Base-by-base conservation (phyloP, 1,140 invertebrate species). In the Achatina immaculata region DNA sequence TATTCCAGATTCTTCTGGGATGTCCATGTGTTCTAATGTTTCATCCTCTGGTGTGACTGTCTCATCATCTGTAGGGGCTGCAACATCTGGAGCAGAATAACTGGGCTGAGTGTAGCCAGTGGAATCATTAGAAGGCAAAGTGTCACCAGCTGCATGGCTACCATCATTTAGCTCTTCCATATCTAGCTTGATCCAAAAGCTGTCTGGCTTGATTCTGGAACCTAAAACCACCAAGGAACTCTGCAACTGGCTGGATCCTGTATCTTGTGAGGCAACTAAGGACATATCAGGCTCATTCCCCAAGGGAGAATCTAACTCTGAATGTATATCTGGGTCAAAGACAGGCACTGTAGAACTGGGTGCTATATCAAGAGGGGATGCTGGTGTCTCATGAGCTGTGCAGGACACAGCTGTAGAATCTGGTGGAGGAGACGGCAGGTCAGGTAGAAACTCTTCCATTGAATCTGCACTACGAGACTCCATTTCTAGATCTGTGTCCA, bases 381-480 rank as follows among this genome's bases (percentile, higher is more conserved):
- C n/a, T n/a, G n/a, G n/a, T n/a, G n/a, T n/a, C n/a, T n/a, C n/a
- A n/a, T n/a, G n/a, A 45, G 16, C 43, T 45, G 43, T 45, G 43
- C 16, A 45, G 6, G 43, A 45, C 24, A 24, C 48, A 21, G 1
- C 28, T 2, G n/a, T 34, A 31, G 58, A 31, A 9, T 62, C 58
- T 6, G 81, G 66, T 21, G 81, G 77, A 24, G 88, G 87, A 2
- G 85, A 87, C 0, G 84, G 82, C 42, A 85, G 75, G 78, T 90
- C 89, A n/a, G 87, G 83, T 9, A 86, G 66, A 31, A 82, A 86
- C n/a, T 88, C 88, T 28, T 90, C 89, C 72, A 86, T 84, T 16
- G 89, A 88, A 72, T 89, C 88, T 51, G 88, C 87, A 85, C 87
- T 89, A 31, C 91, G 85, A 14, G 86, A 88, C 58, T 85, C 85